Conservation (phyloP, 2,797 vertebrate species). For the Rhinichthys osculus region DNA sequence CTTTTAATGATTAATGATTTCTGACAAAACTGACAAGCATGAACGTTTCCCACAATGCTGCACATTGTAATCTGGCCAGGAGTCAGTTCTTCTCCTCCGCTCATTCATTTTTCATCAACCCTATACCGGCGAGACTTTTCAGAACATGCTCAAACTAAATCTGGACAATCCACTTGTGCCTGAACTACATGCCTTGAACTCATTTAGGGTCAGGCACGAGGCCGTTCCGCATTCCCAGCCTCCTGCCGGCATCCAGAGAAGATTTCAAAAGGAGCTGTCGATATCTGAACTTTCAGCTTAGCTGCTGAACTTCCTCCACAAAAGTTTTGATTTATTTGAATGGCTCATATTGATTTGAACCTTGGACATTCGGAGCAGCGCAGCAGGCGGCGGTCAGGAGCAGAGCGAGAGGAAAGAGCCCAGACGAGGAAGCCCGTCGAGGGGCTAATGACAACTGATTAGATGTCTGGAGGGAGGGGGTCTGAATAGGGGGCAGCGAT, state of each 20-base stretch:
- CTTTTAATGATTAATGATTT: no score
- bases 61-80: background rate
- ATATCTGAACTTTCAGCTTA: slow-evolving; percentile 33
- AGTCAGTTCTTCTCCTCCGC: background rate
- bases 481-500: slow-evolving; percentile 67
- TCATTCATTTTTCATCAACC: slow-evolving; percentile 27
- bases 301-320: slow-evolving; percentile 52
- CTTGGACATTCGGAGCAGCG: background rate
- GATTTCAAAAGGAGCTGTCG: slow-evolving; percentile 28
- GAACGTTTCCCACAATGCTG: background rate
- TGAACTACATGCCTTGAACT: slow-evolving; percentile 15
- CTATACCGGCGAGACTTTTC: slow-evolving; percentile 1
- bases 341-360: slow-evolving; percentile 66
- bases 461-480: slow-evolving; percentile 63
- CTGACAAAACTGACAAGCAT: background rate
- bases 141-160: slow-evolving; percentile 14
- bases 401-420: slow-evolving; percentile 18
- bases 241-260: background rate
- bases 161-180: slow-evolving; percentile 25
- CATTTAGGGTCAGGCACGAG: slow-evolving; percentile 14
- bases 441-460: slow-evolving; percentile 56
- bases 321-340: slow-evolving; percentile 61
- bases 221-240: background rate
- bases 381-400: background rate
- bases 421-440: slow-evolving; percentile 22